Evolutionary conservation across 2,113 vertebrate species (phyloP).

Genomic region (Rhagologus leucostigma): DNA sequence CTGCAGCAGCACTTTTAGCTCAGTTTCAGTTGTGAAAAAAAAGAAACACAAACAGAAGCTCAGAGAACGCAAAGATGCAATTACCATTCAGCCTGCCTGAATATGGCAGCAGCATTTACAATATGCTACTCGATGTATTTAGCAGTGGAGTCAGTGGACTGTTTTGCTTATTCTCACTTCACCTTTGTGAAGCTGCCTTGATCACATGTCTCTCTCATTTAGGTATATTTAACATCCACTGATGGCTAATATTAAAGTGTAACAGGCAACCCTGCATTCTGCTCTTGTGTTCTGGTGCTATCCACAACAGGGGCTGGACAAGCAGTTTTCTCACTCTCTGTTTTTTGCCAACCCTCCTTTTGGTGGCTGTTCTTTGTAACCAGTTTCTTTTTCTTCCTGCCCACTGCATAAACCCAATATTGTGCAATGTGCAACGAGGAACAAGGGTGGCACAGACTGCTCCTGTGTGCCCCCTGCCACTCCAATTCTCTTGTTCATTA

Average conservation of each 20-base stretch:
- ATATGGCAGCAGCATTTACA: not conserved
- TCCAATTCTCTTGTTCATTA: not conserved
- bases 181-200: not conserved
- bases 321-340: not conserved
- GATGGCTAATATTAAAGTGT: not conserved
- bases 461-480: not conserved
- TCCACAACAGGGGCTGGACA: not conserved
- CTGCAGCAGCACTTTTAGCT: not conserved
- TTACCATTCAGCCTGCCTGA: not conserved
- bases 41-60: not conserved
- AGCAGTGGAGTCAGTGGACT: not conserved
- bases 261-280: not conserved
- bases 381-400: not conserved
- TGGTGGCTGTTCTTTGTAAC: not conserved
- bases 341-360: not conserved
- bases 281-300: not conserved
- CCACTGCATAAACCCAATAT: not conserved
- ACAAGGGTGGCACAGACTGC: not conserved
- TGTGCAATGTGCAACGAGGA: not conserved
- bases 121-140: not conserved
- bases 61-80: not conserved
- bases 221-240: not conserved
- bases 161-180: not conserved
- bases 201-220: accelerated
- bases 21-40: not conserved